A percentile compares a stretch with the other conserved stretches of the same genome.
phyloP scores from a whole-genome alignment of 2,888 invertebrate species.

The Andrena bucephala region DNA sequence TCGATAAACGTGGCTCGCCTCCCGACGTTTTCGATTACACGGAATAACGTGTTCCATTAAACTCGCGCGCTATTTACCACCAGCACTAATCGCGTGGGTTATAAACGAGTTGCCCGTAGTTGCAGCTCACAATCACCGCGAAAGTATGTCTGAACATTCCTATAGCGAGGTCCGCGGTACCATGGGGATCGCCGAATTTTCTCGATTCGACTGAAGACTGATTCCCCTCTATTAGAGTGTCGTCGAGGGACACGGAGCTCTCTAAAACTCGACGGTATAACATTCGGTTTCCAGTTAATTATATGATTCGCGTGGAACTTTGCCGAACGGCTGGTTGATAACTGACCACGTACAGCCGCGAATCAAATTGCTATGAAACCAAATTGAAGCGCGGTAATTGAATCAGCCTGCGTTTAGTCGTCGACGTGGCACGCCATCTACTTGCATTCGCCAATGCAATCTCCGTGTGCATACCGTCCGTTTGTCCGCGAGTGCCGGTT shows the following conservation, averaged over 20 bases:
- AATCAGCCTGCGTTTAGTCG: conserved; percentile 38
- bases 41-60: conserved; percentile 38
- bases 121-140: too few species aligned
- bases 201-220: neutral
- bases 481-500: neutral
- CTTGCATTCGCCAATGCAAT: neutral
- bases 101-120: too few species aligned
- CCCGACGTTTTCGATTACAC: conserved; percentile 44
- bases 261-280: neutral
- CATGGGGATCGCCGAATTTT: too few species aligned
- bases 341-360: conserved; percentile 8
- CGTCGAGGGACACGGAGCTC: conserved; percentile 10
- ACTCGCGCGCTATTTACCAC: too few species aligned
- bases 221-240: conserved; percentile 19
- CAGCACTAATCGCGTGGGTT: too few species aligned
- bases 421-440: neutral
- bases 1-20: conserved; percentile 40
- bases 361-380: conserved; percentile 36
- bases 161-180: too few species aligned
- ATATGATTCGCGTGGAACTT: conserved; percentile 22
- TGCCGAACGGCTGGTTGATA: neutral
- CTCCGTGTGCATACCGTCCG: neutral
- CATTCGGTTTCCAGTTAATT: conserved; percentile 20
- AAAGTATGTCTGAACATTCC: too few species aligned
- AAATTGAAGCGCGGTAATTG: conserved; percentile 28